Evolutionary conservation across 2,797 vertebrate genomes (phyloP), one percentile per base, ranked within the genome.

Genomic region (Mormyrus proboscirostris): DNA sequence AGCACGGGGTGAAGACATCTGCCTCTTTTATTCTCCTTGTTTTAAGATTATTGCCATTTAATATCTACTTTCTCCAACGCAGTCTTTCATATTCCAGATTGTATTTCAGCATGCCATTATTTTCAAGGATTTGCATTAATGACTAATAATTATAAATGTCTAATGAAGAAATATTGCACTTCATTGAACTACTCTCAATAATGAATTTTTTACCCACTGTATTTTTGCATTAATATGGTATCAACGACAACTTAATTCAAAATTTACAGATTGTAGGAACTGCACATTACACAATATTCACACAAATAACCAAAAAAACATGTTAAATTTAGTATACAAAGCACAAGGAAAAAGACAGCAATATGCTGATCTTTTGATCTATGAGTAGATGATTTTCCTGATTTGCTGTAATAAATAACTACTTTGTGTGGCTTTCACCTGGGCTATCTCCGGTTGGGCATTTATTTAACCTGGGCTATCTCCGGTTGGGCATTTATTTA

Each of bases 11-110:
- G 51, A 44, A 47, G 57, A 8, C 25, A 65, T 89, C 38, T 38
- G 22, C 9, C 22, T 87, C 57, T 83, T 86, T 86, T 89, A 88
- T 76, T 88, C 73, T 85, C 82, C 79, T 88, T 90, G 59, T 29
- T 47, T 41, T 76, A 85, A 12, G 87, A 33, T 88, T 65, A 84
- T 86, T 90, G 57, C 2, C 44, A 29, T 83, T 88, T 90, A 62
- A 82, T 9, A 16, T 16, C 3, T 57, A 25, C 76, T 82, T 55
- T 29, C 8, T 16, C 50, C 41, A 88, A 16, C 29, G n/a, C 69
- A 62, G 33, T 57, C 51, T 22, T 22, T 41, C 50, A 65, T 49
- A 53, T 82, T 62, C 59, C 38, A 90, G 33, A 82, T 2, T 33
- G 49, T 29, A 85, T 25, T 53, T 85, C 50, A 44, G 49, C 25